These are phyloP conservation scores for Ostrea denselamellosa DNA, from an alignment of 1,140 invertebrate genomes.

Conservation along the genomic window DNA sequence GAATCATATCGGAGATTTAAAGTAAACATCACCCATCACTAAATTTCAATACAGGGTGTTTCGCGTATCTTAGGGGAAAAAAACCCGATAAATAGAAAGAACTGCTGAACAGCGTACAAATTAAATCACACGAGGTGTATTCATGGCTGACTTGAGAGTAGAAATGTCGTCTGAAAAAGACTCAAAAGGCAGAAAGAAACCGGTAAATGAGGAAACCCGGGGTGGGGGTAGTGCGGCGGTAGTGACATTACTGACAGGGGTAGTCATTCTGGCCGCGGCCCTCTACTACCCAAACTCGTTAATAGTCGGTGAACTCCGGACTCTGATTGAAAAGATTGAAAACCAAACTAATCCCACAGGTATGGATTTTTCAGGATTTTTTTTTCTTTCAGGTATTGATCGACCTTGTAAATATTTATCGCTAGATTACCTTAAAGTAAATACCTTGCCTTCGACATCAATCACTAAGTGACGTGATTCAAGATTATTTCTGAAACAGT, in stretches of 20 bases:
- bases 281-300: constrained; percentile 38
- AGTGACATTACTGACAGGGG: constrained; percentile 17
- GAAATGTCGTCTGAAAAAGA: constrained; percentile 39
- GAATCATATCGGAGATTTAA: constrained; percentile 35
- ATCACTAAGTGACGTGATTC: no score
- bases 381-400: not conserved
- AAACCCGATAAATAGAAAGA: constrained; percentile 23
- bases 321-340: constrained; percentile 5
- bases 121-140: not conserved
- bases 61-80: not conserved
- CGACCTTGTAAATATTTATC: not conserved
- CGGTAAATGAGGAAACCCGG: not conserved
- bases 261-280: constrained; percentile 12
- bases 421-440: not conserved
- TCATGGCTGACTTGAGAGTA: constrained; percentile 38
- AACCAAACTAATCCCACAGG: constrained; percentile 3
- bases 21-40: constrained; percentile 18
- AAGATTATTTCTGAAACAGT: no score
- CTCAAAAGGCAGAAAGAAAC: not conserved
- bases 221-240: not conserved
- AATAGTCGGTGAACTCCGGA: constrained; percentile 30
- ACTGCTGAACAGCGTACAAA: not conserved
- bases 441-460: not conserved
- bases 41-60: constrained; percentile 30
- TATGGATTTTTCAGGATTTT: not conserved